Evolutionary conservation across 2,888 invertebrate genomes (phyloP).

Genomic region (Catocala fraxini): DNA sequence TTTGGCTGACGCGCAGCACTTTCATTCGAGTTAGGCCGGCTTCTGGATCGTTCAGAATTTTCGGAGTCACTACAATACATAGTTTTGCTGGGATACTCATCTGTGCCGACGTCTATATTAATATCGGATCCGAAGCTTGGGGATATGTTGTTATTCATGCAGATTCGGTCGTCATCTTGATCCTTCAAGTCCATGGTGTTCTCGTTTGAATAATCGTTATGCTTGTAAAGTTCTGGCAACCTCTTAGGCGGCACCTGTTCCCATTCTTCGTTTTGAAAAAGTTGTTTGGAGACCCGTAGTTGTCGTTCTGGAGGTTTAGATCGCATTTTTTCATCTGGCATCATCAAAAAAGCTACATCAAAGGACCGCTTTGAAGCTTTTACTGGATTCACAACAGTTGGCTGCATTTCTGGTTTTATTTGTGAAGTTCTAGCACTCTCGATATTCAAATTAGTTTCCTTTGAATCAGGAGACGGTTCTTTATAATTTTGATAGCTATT

Average conservation of each 20-base stretch:
- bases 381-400: constrained; percentile 67
- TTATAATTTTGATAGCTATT: constrained; percentile 84
- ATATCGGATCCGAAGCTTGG: constrained; percentile 83
- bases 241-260: constrained; percentile 77
- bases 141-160: constrained; percentile 81
- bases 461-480: constrained; percentile 81
- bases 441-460: constrained; percentile 78
- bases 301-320: constrained; percentile 88
- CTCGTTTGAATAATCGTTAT: constrained; percentile 75
- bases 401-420: constrained; percentile 76
- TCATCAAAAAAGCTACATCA: constrained; percentile 96
- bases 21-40: constrained; percentile 86
- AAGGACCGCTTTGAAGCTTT: constrained; percentile 92
- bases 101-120: constrained; percentile 85
- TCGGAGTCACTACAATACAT: constrained; percentile 85
- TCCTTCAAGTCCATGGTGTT: constrained; percentile 74
- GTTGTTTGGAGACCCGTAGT: constrained; percentile 83
- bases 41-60: constrained; percentile 81
- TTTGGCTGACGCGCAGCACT: constrained; percentile 86
- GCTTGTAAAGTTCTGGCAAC: constrained; percentile 80
- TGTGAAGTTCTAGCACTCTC: constrained; percentile 85
- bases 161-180: constrained; percentile 77
- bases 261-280: constrained; percentile 83
- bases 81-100: constrained; percentile 82
- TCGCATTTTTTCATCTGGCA: constrained; percentile 94